Evolutionary conservation across 2,113 vertebrate species (phyloP).

Genomic region (Verasper variegatus): DNA sequence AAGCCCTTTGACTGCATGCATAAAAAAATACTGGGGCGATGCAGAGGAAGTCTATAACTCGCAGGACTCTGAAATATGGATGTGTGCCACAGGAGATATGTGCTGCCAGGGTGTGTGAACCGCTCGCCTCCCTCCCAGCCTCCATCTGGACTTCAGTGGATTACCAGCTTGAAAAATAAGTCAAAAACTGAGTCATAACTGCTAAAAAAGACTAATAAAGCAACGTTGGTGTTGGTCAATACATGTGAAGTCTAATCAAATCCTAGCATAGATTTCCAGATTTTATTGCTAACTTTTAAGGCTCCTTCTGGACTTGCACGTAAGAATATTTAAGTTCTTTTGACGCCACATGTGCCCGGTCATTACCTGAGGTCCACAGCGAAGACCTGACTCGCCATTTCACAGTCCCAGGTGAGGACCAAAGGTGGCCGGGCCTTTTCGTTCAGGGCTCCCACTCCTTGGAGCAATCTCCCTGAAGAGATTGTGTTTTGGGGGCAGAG

Average conservation of each 20-base stretch:
- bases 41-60: slow-evolving; percentile 58
- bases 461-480: too few relatives aligned
- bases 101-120: slow-evolving; percentile 46
- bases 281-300: not conserved
- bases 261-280: not conserved
- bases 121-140: slow-evolving; percentile 31
- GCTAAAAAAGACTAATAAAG: slow-evolving; percentile 24
- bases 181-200: slow-evolving; percentile 31
- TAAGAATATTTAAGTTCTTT: not conserved
- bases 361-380: not conserved
- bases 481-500: too few relatives aligned
- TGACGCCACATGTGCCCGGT: not conserved
- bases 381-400: too few relatives aligned
- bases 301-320: not conserved
- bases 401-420: too few relatives aligned
- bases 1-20: slow-evolving; percentile 62
- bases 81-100: slow-evolving; percentile 51
- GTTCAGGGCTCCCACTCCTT: too few relatives aligned
- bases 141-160: slow-evolving; percentile 59
- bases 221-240: not conserved
- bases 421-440: too few relatives aligned
- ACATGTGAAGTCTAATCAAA: not conserved
- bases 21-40: slow-evolving; percentile 46
- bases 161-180: slow-evolving; percentile 42
- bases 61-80: slow-evolving; percentile 57